Evolutionary conservation across 2,888 invertebrate species (phyloP), one percentile per base, ranked within the genome.

Genomic region (Brenthis daphne): DNA sequence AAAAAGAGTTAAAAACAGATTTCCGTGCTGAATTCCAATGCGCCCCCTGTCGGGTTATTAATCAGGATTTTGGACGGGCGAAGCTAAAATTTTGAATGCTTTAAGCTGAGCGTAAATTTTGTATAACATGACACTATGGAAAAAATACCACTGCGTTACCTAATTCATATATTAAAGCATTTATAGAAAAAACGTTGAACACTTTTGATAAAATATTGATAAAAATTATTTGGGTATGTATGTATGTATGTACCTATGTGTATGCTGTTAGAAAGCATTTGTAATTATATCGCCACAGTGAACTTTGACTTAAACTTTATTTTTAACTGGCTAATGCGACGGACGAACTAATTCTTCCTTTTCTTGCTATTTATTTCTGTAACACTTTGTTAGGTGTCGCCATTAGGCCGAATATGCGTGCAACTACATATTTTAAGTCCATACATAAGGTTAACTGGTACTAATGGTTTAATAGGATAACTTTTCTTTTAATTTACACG

Each of bases 51-150:
- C 82, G 80, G 85, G 81, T 86, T 94, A 94, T 94, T 93, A 94
- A 94, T 94, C 94, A 94, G 94, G 94, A 94, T 94, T 94, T 92
- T 94, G 93, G 94, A 93, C 91, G 94, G 93, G 91, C 93, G 89
- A 93, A 93, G 94, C 94, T 93, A 92, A 93, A 93, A 90, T 91
- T 93, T 93, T 91, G 88, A 90, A 89, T 89, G 91, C 82, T 90
- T 86, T 92, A 92, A 93, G 91, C 92, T 85, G 87, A 80, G 81
- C 88, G 89, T 92, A 93, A 93, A 93, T 92, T 92, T 89, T 77
- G 78, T 84, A 86, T 87, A 92, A 92, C 90, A 92, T 91, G 92
- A 92, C 90, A 86, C 81, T 77, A 76, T 80, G 82, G 84, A 86
- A 88, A 87, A 89, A 87, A 84, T 79, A 74, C 81, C 73, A 82